Conservation (phyloP, 2,797 vertebrate species). For the Orientallactaga sibirica region DNA sequence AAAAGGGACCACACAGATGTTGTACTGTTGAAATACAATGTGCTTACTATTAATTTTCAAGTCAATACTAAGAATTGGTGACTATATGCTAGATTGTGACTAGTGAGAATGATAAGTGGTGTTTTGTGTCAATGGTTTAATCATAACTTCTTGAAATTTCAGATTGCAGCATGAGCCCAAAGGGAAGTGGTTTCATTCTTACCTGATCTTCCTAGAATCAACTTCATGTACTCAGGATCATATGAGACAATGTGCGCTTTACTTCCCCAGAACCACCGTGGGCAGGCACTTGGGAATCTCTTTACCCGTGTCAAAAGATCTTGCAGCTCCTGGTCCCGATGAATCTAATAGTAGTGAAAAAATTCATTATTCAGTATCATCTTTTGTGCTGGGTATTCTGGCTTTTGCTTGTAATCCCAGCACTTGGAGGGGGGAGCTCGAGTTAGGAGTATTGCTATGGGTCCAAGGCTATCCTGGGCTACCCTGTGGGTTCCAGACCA, state of each 20-base stretch:
- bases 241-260: accelerated
- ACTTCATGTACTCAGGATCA: constrained; percentile 66
- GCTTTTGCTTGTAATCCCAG: no score
- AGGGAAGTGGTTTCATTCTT: neutral
- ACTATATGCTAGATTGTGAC: neutral
- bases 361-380: neutral
- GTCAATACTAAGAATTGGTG: no score
- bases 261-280: neutral
- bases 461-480: no score
- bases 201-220: constrained; percentile 62
- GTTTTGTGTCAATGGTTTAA: neutral
- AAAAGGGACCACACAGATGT: no score
- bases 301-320: neutral
- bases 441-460: no score
- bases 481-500: no score
- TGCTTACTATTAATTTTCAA: no score
- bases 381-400: neutral
- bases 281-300: constrained; percentile 28
- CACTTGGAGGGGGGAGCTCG: no score
- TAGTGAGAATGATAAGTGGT: neutral
- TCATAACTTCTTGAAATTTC: neutral
- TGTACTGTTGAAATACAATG: no score
- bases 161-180: neutral
- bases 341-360: neutral
- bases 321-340: neutral